Base-by-base conservation (phyloP, 1,140 invertebrate species). In the Drosophila insularis region DNA sequence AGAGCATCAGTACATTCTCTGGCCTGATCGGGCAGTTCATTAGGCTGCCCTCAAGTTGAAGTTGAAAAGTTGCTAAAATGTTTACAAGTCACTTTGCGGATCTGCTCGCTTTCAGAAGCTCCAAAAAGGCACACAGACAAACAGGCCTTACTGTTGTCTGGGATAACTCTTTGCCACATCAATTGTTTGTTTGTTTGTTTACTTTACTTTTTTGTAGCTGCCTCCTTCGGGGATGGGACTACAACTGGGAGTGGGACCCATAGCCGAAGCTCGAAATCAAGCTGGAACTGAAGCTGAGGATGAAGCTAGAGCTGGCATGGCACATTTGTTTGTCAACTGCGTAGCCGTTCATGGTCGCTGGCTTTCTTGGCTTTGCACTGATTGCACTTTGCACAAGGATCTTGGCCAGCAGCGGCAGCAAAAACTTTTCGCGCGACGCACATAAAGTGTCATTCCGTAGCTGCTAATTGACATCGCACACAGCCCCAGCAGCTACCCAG, bases 381-480 rank as follows among this genome's bases (percentile, higher is more conserved):
- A 89, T 89, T 89, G 84, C 84, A 89, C 84, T 89, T 89, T 89
- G 84, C 84, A 71, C 80, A 80, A 74, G 85, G 73, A 82, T 74
- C 74, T 66, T 19, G 68, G 55, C 13, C 37, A 10, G 53, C 54
- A 32, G 39, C 31, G 21, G 43, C 71, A 31, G 32, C 39, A 32
- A 31, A 72, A 58, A 73, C 78, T 75, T 73, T 74, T 81, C 73
- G 81, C 75, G 79, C 81, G 74, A 90, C 86, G 87, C 86, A 90
- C 87, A 90, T 90, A 90, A 90, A 90, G 87, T 90, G 87, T 90
- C 87, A 86, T 90, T 90, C 87, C 87, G 81, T 82, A 80, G 81
- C 87, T 90, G 87, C 87, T 90, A 90, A 90, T 90, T 90, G 87
- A 90, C 87, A 90, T 90, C 80, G 87, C 87, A 90, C 87, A 90